phyloP scores from a whole-genome alignment of 2,113 vertebrate genomes.

The Tiliqua scincoides region DNA sequence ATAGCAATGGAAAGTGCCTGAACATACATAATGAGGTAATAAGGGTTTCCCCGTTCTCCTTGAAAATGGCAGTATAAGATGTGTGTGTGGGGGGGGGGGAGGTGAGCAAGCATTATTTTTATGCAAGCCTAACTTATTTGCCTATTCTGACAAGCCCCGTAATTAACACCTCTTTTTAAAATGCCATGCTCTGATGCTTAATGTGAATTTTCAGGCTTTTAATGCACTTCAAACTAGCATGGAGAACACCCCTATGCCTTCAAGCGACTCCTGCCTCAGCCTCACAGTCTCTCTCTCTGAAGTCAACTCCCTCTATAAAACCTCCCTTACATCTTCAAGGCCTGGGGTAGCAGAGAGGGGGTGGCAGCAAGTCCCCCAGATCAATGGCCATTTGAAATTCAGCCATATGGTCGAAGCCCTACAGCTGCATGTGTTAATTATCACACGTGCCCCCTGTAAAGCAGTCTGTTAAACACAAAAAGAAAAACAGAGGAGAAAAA shows the following conservation, averaged over 20 bases:
- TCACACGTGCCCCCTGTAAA: constrained; percentile 80
- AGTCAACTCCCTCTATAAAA: constrained; percentile 55
- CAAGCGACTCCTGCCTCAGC: constrained; percentile 44
- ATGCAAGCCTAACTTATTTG: background rate
- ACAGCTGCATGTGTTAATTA: constrained; percentile 80
- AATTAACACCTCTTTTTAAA: background rate
- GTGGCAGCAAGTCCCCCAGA: constrained; percentile 63
- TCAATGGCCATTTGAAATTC: constrained; percentile 81
- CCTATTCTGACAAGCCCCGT: background rate
- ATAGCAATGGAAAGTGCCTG: background rate
- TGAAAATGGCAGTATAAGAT: background rate
- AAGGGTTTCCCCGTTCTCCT: background rate
- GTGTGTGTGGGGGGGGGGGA: no score
- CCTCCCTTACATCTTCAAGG: constrained; percentile 65
- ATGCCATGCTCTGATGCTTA: background rate
- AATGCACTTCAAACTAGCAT: background rate
- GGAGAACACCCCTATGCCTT: constrained; percentile 12
- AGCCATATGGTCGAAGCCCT: constrained; percentile 79
- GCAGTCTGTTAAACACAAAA: constrained; percentile 75
- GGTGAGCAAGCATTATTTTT: background rate
- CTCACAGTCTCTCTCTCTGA: constrained; percentile 33
- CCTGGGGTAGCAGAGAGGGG: constrained; percentile 38
- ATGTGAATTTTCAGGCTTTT: background rate
- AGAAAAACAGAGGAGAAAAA: constrained; percentile 76
- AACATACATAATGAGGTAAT: background rate